Base-by-base conservation (phyloP, 2,113 vertebrate species). In the Delphinus delphis region DNA sequence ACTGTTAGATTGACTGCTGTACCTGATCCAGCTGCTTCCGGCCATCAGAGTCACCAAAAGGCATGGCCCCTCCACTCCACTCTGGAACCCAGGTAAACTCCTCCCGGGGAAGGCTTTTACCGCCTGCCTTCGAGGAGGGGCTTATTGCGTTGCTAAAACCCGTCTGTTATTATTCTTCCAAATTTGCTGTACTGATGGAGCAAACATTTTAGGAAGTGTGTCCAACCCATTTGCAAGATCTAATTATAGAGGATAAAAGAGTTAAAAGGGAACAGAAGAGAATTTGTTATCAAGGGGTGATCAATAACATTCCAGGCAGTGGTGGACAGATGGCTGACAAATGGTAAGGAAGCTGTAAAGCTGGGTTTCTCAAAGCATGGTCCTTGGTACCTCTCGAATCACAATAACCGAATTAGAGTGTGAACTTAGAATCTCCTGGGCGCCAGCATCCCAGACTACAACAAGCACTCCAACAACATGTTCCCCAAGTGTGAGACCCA, bases 11-110 rank as follows among this genome's bases (percentile, higher is more conserved):
- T 94, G 95, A 95, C 93, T 50, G 12, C 63, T 36, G 1, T 58
- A 28, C 95, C 85, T 18, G 1, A 85, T 53, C 47, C 47, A 82
- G 85, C 76, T 93, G 53, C 44, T 95, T 93, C 93, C 47, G n/a
- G 95, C 76, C 82, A 60, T 28, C 53, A 84, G 90, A 97, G 68
- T 55, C 92, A 68, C n/a, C 0, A 13, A 95, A 97, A 98, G 93
- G 68, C 92, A 94, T 12, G n/a, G 4, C 26, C 81, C 80, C 95
- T 3, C 76, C 53, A 7, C 83, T 98, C 68, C 0, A 0, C 62
- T 53, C 1, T 65, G 53, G 38, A 67, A 74, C 21, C 71, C 67
- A 31, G 26, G 33, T 96, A 86, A 87, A 33, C 74, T 74, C 62
- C 25, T 96, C 21, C 67, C 8, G 25, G 31, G 60, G 41, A 91